Base-by-base conservation (phyloP, 2,113 vertebrate genomes). In the Coptodon rendalli region DNA sequence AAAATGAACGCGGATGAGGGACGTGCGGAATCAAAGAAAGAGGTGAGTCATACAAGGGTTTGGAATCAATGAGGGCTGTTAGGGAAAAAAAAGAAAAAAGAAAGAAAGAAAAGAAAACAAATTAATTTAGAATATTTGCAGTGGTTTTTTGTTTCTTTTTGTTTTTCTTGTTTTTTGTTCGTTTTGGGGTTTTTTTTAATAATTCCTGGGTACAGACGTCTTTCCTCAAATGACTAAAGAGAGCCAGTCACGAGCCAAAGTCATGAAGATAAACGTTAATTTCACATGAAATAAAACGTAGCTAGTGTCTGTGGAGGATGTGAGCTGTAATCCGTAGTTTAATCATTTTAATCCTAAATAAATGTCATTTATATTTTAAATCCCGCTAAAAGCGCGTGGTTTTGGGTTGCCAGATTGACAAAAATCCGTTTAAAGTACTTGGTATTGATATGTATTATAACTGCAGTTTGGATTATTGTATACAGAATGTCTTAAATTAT, bases 1-100 rank as follows among this genome's bases (percentile, higher is more conserved):
- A 84, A 89, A 79, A 96, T 95, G 93, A 89, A 84, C 34, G 11
- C 78, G 11, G 83, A 10, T 78, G 85, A 91, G 11, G 87, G 31
- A 76, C 22, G 83, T 12, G 19, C 3, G 7, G 56, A 63, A 31
- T 31, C 86, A 89, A 90, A 90, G 48, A 89, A 81, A 89, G 9
- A 84, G 90, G 95, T 96, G 80, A 86, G 93, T 86, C n/a, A 45
- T 27, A 38, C 19, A 38, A 5, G 61, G 61, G 34, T 66, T 66
- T 66, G 19, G 19, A 66, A 66, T 34, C 61, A 66, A 66, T 38
- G 61, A 66, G 17, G 10, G 6, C 19, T 66, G 34, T 38, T 66
- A 66, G 34, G 31, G 17, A n/a, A 7, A 66, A 7, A 29, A 3
- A n/a, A 63, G 6, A 63, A n/a, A 1, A 36, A 63, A 63, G 9